Evolutionary conservation across 2,113 vertebrate species (phyloP).

Genomic region (Camelus dromedarius): DNA sequence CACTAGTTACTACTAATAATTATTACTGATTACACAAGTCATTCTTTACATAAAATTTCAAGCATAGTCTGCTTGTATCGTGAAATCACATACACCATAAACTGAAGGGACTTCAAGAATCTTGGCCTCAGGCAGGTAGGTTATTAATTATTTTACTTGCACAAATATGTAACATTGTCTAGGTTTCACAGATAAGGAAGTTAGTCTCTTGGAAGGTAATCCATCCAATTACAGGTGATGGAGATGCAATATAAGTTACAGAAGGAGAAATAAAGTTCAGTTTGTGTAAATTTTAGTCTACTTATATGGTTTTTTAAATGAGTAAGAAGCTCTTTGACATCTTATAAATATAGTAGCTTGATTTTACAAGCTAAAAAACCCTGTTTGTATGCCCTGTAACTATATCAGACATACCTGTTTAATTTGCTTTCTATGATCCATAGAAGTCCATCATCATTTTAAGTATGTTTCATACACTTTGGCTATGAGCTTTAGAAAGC

Average conservation of each 20-base stretch:
- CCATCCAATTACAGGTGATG: neutral
- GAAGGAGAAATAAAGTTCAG: neutral
- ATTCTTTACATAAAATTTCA: slow-evolving; percentile 36
- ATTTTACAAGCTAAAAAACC: neutral
- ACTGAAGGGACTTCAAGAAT: neutral
- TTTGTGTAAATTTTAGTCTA: neutral
- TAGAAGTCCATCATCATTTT: neutral
- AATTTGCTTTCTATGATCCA: neutral
- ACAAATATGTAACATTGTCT: neutral
- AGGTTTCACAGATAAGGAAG: neutral
- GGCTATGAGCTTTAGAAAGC: neutral
- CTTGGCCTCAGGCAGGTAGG: neutral
- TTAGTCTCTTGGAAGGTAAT: neutral
- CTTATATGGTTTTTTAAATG: neutral
- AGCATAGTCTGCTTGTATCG: neutral
- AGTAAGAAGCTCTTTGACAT: neutral
- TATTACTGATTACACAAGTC: neutral
- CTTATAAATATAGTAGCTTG: neutral
- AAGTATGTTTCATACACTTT: neutral
- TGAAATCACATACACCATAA: neutral
- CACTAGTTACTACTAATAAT: neutral
- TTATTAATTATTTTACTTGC: slow-evolving; percentile 14
- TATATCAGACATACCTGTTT: neutral
- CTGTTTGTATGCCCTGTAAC: neutral
- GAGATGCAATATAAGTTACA: neutral